phyloP scores from a whole-genome alignment of 1,140 invertebrate species.

The Bradynema listronoti region DNA sequence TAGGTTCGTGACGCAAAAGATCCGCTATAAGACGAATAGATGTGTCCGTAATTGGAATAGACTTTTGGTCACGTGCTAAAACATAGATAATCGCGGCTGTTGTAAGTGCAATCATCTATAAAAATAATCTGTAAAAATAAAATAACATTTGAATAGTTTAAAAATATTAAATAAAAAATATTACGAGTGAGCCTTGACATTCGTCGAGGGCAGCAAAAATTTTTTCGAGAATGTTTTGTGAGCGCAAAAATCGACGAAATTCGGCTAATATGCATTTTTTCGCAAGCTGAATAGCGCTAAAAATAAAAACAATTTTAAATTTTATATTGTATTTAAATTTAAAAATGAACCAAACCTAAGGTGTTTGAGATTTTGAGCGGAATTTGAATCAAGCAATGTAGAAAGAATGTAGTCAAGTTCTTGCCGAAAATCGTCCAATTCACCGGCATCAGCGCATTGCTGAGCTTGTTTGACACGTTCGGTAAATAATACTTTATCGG shows the following conservation, averaged over 20 bases:
- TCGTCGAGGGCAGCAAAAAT: slow-evolving; percentile 26
- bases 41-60: slow-evolving; percentile 3
- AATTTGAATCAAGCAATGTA: slow-evolving; percentile 12
- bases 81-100: slow-evolving; percentile 1
- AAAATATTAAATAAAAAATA: slow-evolving; percentile 4
- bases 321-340: background rate
- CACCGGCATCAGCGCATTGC: slow-evolving; percentile 35
- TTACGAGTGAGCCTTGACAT: slow-evolving; percentile 6
- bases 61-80: slow-evolving; percentile 10
- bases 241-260: slow-evolving; percentile 38
- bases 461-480: slow-evolving; percentile 40
- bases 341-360: slow-evolving; percentile 25
- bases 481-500: no score
- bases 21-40: background rate
- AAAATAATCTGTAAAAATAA: slow-evolving; percentile 3
- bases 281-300: slow-evolving; percentile 31
- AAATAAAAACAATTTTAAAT: slow-evolving; percentile 20
- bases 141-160: background rate
- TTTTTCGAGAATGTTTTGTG: slow-evolving; percentile 21
- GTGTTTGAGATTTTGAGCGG: slow-evolving; percentile 26
- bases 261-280: slow-evolving; percentile 33
- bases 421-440: slow-evolving; percentile 42
- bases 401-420: slow-evolving; percentile 38
- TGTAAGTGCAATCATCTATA: no score
- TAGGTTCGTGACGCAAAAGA: slow-evolving; percentile 10